Conservation (phyloP, 1,140 invertebrate genomes). For the Drosophila kohkoa region DNA sequence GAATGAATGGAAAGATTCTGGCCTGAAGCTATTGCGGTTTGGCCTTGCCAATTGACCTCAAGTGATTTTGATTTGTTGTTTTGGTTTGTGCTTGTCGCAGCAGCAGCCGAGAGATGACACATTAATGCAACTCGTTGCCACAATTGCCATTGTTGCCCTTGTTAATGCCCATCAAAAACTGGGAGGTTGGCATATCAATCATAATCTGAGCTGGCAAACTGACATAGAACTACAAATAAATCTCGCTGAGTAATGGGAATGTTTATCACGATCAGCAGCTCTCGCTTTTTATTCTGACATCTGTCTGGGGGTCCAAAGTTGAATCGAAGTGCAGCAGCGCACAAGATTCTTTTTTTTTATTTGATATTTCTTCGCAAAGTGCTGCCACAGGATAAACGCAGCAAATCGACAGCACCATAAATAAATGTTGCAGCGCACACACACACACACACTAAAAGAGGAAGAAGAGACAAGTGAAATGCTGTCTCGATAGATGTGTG, state of each 20-base stretch:
- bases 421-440: constrained; percentile 32
- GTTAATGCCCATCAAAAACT: background rate
- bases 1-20: constrained; percentile 7
- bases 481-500: constrained; percentile 9
- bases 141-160: constrained; percentile 19
- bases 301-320: constrained; percentile 6
- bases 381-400: constrained; percentile 13
- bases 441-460: constrained; percentile 19
- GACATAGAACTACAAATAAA: background rate
- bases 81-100: constrained; percentile 17
- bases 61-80: constrained; percentile 69
- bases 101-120: constrained; percentile 40
- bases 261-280: background rate
- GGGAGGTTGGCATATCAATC: constrained; percentile 2
- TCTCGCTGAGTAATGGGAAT: constrained; percentile 6
- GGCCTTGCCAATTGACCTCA: constrained; percentile 21
- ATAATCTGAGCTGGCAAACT: constrained; percentile 4
- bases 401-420: constrained; percentile 46
- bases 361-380: background rate
- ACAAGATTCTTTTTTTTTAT: background rate
- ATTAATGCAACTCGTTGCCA: constrained; percentile 34
- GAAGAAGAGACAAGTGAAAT: background rate
- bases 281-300: background rate
- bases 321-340: constrained; percentile 2
- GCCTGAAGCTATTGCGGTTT: background rate